A percentile compares a stretch with the other conserved stretches of the same genome.
Evolutionary conservation across 2,888 invertebrate genomes (phyloP).

Genomic region (Folsomia candida): DNA sequence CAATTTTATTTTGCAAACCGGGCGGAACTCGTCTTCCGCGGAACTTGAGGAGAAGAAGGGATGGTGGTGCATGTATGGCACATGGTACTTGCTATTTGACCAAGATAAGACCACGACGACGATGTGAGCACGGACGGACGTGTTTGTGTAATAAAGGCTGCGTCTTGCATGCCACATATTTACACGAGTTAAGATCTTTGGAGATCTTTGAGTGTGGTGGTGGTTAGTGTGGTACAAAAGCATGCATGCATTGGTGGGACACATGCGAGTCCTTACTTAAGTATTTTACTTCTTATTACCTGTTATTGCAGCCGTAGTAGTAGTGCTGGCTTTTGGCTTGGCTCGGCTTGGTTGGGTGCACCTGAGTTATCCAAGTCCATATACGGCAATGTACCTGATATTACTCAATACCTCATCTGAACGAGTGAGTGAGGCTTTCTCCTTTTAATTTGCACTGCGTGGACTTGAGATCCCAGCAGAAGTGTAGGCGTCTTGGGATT

Average conservation of each 20-base stretch:
- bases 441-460: conserved; percentile 43
- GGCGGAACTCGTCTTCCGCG: background rate
- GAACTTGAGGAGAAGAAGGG: no score
- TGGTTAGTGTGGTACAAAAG: no score
- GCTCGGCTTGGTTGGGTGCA: background rate
- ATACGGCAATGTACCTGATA: conserved; percentile 48
- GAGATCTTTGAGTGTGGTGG: no score
- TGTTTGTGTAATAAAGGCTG: conserved; percentile 3
- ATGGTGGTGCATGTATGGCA: background rate
- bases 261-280: background rate
- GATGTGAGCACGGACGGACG: background rate
- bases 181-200: background rate
- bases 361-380: conserved; percentile 35
- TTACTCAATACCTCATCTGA: conserved; percentile 36
- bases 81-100: background rate
- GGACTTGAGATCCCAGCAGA: conserved; percentile 23
- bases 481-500: conserved; percentile 46
- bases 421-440: conserved; percentile 46
- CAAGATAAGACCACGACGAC: no score
- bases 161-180: background rate
- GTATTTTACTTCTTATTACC: background rate
- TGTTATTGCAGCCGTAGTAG: background rate
- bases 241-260: no score
- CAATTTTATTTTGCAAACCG: background rate
- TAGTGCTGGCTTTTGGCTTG: background rate